A percentile compares a stretch with the other conserved stretches of the same genome.
phyloP scores from a whole-genome alignment of 2,113 vertebrate genomes.

The Ctenomys sociabilis region DNA sequence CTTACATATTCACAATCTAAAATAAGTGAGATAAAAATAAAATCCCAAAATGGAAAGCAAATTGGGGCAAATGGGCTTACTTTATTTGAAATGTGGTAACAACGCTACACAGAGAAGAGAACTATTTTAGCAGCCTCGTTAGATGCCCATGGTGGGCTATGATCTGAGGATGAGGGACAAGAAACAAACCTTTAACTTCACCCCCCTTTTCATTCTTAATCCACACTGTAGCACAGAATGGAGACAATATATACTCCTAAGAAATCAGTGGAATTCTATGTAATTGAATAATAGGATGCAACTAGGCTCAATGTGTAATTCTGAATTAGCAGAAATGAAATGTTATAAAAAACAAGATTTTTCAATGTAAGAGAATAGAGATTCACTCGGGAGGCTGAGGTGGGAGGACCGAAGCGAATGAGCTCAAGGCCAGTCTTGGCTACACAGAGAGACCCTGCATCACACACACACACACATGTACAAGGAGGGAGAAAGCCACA shows the following conservation, averaged over 20 bases:
- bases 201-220: not conserved
- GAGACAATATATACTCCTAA: not conserved
- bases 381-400: not conserved
- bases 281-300: not conserved
- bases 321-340: not conserved
- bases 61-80: constrained; percentile 41
- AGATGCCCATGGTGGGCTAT: not conserved
- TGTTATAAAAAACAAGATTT: not conserved
- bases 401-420: not conserved
- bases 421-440: not conserved
- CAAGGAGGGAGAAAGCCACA: not conserved
- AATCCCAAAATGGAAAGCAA: constrained; percentile 57
- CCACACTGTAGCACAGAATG: not conserved
- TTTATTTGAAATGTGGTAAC: constrained; percentile 52
- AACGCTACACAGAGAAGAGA: constrained; percentile 26
- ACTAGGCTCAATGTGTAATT: not conserved
- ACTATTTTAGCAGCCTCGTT: constrained; percentile 25
- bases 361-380: not conserved
- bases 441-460: not conserved
- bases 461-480: not conserved
- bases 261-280: not conserved
- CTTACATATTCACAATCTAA: constrained; percentile 25
- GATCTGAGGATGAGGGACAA: not conserved
- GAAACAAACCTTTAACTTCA: not conserved
- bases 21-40: constrained; percentile 58